Evolutionary conservation across 1,140 invertebrate species (phyloP).

Genomic region (Eueides isabella): DNA sequence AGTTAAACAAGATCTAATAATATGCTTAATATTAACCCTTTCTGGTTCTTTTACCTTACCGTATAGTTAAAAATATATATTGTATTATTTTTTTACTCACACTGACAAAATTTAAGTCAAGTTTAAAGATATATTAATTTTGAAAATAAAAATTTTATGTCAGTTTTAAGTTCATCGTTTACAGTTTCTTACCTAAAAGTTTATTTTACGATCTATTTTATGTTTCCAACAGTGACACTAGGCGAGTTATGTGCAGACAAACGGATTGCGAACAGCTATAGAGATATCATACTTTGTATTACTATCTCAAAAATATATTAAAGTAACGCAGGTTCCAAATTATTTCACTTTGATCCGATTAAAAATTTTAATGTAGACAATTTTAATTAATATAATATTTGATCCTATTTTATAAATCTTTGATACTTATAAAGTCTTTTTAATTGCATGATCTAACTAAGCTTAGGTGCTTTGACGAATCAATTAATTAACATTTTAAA

Average conservation of each 20-base stretch:
- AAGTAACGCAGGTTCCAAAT: neutral
- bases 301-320: neutral
- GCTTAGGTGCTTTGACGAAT: no score
- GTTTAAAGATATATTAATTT: neutral
- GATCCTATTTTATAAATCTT: no score
- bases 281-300: conserved; percentile 4
- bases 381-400: no score
- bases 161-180: conserved; percentile 1
- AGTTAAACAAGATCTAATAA: no score
- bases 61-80: neutral
- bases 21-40: no score
- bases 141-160: neutral
- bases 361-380: neutral
- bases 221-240: neutral
- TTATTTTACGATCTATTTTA: conserved; percentile 12
- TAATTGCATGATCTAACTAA: no score
- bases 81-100: no score
- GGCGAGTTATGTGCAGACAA: neutral
- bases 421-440: no score
- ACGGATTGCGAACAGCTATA: neutral
- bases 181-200: conserved; percentile 12
- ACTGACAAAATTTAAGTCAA: neutral
- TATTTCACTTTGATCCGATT: neutral
- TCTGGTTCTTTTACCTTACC: no score
- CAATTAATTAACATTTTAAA: no score